phyloP scores from a whole-genome alignment of 2,113 vertebrate species.

The Anguilla rostrata region DNA sequence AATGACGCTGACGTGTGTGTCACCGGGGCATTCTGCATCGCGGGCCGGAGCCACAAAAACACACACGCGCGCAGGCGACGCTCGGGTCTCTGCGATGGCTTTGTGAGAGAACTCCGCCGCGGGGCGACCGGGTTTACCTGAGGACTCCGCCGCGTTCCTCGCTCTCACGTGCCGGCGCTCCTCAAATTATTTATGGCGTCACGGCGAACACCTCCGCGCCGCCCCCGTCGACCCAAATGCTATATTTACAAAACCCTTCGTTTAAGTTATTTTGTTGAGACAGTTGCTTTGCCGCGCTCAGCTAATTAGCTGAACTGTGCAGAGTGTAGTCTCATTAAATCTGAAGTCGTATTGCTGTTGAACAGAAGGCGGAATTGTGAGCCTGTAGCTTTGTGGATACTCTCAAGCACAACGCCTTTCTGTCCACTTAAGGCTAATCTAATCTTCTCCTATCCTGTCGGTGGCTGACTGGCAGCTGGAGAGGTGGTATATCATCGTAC shows the following conservation, averaged over 20 bases:
- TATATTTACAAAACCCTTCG: not conserved
- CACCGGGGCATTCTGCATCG: not conserved
- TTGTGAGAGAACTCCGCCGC: not conserved
- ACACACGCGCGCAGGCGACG: not conserved
- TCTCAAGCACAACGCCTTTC: not conserved
- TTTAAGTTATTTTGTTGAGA: not conserved
- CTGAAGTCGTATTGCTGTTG: not conserved
- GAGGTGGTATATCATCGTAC: not conserved
- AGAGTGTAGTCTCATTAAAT: not conserved
- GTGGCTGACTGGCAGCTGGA: not conserved
- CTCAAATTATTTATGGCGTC: not conserved
- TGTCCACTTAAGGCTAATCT: not conserved
- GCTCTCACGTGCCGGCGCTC: not conserved
- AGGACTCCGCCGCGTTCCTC: not conserved
- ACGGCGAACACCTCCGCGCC: not conserved
- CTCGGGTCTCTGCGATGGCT: not conserved
- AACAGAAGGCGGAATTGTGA: not conserved
- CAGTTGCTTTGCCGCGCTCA: not conserved
- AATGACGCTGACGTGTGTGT: not conserved
- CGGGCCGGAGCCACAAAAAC: not conserved
- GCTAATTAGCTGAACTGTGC: not conserved
- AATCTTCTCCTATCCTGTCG: not conserved
- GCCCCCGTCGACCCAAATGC: not conserved
- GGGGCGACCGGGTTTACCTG: not conserved
- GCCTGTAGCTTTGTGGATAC: not conserved